Base-by-base conservation (phyloP, 2,113 vertebrate species). In the Oreochromis niloticus region DNA sequence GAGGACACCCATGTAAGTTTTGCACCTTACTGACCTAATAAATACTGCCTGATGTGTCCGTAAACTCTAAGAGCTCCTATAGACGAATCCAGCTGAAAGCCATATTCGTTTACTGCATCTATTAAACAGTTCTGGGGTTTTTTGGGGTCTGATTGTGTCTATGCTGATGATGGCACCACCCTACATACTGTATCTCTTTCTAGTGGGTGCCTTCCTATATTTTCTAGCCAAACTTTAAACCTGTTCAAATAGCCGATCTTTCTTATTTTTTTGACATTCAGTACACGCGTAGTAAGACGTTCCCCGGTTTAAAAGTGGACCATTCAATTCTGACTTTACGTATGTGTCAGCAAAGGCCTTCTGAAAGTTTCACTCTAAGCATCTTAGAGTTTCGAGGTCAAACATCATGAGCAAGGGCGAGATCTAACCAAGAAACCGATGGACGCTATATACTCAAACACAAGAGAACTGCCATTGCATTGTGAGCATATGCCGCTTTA, bases 1-100 rank as follows among this genome's bases (percentile, higher is more conserved):
- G 96, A 96, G 96, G 96, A 96, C 96, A 97, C 91, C 96, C 96
- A 97, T 97, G 96, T 97, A 97, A 97, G 96, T 97, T 91, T 91
- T 83, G 39, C 88, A 87, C 86, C 88, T 55, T 19, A 81, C 68
- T 92, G 88, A 91, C 48, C 82, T 78, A 71, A 73, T 86, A 61
- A 86, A 61, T 87, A 34, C 86, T 89, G 88, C 91, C 83, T 93
- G 93, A 52, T 86, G 52, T 12, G 5, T 68, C 30, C 52, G 9
- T 55, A 54, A 24, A 63, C 6, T 66, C 27, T 2, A 80, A 22
- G 50, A 48, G 36, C 16, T 56, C 24, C 59, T 87, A 19, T 85
- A 88, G 83, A 89, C 13, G 0, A 90, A 93, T 91, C 89, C 22
- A 3, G 75, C 9, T 75, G 43, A 75, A 50, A 75, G 10, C 43